Evolutionary conservation across 2,888 invertebrate genomes (phyloP), one percentile per base, ranked within the genome.

Genomic region (Copidosoma aretas): DNA sequence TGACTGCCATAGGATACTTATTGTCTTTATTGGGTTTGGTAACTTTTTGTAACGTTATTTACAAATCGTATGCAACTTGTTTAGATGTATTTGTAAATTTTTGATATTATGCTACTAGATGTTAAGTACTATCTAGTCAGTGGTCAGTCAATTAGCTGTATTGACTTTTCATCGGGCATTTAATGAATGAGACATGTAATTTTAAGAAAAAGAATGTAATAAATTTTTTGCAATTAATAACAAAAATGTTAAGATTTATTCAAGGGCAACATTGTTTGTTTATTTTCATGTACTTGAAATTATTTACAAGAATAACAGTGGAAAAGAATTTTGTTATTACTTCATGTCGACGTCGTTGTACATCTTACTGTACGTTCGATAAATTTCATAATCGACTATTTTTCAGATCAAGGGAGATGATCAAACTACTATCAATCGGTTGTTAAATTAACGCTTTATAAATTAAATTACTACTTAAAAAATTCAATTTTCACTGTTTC

Each of bases 101-200:
- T 49, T 25, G 24, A 12, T 61, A 41, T 54, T 46, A 46, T 46
- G 54, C 60, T 67, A 41, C 56, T 58, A 46, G 61, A 4, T 60
- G 68, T 59, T 68, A 52, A 66, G 61, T 65, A 58, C 60, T 71
- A 71, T 75, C 77, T 78, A 77, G 77, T 78, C 77, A 76, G 71
- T 72, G 75, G 70, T 73, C 14, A 51, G 4, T 58, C 46, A 46
- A 12, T 46, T 58, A 41, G 52, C 57, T 69, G 64, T 72, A 67
- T 72, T 70, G n/a, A n/a, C n/a, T n/a, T n/a, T n/a, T n/a, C n/a
- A n/a, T n/a, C n/a, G 56, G 57, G 53, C 56, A 67, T 67, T 67
- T 65, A 22, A 56, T 52, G 14, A 22, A 64, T 67, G 66, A 67
- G 43, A 63, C 69, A 22, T 68, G 15, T 56, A 56, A 56, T 56